Conservation (phyloP, 2,797 vertebrate species). For the Sciurus vulgaris region DNA sequence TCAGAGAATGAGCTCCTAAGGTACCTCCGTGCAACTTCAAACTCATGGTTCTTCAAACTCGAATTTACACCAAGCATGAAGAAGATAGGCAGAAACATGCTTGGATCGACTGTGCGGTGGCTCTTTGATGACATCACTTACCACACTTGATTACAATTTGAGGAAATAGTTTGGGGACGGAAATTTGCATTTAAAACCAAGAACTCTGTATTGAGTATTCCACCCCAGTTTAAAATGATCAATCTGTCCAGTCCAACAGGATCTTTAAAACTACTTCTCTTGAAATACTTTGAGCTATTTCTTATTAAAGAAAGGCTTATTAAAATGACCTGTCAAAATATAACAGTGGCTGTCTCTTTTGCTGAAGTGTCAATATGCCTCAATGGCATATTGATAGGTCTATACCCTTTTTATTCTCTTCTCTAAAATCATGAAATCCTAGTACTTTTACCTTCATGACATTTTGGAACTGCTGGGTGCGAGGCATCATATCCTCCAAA, state of each 20-base stretch:
- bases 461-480: background rate
- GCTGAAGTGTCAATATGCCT: background rate
- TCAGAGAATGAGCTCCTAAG: background rate
- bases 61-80: background rate
- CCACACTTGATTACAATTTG: background rate
- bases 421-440: background rate
- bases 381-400: background rate
- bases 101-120: background rate
- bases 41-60: background rate
- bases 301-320: background rate
- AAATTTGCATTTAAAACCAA: background rate
- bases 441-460: background rate
- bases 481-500: background rate
- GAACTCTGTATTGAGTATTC: background rate
- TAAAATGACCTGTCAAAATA: background rate
- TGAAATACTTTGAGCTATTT: background rate
- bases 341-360: background rate
- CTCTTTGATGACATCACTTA: background rate
- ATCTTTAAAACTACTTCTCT: conserved; percentile 28
- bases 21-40: background rate
- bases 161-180: conserved; percentile 4
- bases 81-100: background rate
- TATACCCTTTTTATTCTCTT: background rate
- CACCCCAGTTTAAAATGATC: background rate
- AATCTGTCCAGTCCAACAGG: background rate